Conservation (phyloP, 2,113 vertebrate species). For the Oreochromis niloticus region DNA sequence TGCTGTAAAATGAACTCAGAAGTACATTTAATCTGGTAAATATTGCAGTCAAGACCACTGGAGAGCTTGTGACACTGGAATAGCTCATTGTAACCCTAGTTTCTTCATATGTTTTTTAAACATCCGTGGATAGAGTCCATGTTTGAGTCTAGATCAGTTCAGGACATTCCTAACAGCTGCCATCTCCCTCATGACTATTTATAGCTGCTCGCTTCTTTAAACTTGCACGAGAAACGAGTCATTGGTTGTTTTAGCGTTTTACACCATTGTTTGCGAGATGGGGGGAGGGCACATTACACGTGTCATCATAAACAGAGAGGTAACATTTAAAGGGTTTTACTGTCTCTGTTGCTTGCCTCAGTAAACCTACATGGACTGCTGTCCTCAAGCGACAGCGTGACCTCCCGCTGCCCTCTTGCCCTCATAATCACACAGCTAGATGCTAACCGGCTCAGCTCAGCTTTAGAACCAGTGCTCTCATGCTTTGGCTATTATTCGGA, state of each 20-base stretch:
- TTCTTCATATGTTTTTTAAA: neutral
- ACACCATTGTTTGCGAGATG: neutral
- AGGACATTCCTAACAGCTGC: conserved; percentile 56
- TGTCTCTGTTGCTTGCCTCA: conserved; percentile 10
- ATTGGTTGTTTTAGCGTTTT: conserved; percentile 11
- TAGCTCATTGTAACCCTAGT: neutral
- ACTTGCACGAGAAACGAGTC: conserved; percentile 30
- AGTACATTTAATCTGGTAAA: neutral
- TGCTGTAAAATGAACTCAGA: neutral
- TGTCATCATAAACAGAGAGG: neutral
- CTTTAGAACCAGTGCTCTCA: neutral
- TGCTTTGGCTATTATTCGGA: conserved; percentile 21
- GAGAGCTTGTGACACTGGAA: neutral
- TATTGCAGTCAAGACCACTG: neutral
- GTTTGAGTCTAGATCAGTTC: conserved; percentile 14
- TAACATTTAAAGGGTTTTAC: neutral
- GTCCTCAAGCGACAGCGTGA: conserved; percentile 5
- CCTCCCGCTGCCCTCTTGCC: conserved; percentile 34
- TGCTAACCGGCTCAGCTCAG: conserved; percentile 31
- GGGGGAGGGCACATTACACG: neutral
- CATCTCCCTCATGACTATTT: conserved; percentile 41
- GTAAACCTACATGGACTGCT: conserved; percentile 9
- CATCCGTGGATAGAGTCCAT: neutral
- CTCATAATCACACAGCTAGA: conserved; percentile 44
- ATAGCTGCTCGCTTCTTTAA: conserved; percentile 44